Evolutionary conservation across 2,888 invertebrate species (phyloP).

Genomic region (Macrophya alboannulata): DNA sequence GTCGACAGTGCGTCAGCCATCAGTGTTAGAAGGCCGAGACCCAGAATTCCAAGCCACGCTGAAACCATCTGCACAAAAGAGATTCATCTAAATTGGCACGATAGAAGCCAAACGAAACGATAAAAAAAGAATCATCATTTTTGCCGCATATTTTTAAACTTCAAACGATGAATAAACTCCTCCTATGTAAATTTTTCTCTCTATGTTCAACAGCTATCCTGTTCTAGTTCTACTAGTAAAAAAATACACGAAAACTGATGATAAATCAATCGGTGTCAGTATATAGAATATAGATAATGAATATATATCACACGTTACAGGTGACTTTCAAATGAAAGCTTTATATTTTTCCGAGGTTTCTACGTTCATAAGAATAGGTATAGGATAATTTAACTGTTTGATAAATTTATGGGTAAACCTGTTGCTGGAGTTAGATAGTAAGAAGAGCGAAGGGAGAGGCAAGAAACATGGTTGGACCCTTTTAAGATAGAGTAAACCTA

Average conservation of each 20-base stretch:
- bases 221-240: neutral
- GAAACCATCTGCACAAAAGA: constrained; percentile 68
- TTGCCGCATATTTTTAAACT: neutral
- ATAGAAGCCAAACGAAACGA: neutral
- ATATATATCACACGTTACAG: neutral
- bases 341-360: neutral
- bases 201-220: neutral
- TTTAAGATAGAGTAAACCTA: constrained; percentile 1
- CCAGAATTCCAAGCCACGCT: constrained; percentile 67
- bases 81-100: neutral
- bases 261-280: neutral
- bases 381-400: neutral
- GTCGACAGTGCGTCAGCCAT: constrained; percentile 71
- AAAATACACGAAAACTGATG: neutral
- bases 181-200: neutral
- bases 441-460: neutral
- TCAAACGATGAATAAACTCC: neutral
- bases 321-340: neutral
- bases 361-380: neutral
- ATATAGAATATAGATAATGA: neutral
- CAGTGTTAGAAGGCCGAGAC: constrained; percentile 67
- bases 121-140: neutral
- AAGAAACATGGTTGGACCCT: neutral
- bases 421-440: constrained; percentile 9
- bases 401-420: neutral